A percentile compares a stretch with the other conserved stretches of the same genome.
phyloP scores from a whole-genome alignment of 1,140 invertebrate genomes.

The Gryon sp. region DNA sequence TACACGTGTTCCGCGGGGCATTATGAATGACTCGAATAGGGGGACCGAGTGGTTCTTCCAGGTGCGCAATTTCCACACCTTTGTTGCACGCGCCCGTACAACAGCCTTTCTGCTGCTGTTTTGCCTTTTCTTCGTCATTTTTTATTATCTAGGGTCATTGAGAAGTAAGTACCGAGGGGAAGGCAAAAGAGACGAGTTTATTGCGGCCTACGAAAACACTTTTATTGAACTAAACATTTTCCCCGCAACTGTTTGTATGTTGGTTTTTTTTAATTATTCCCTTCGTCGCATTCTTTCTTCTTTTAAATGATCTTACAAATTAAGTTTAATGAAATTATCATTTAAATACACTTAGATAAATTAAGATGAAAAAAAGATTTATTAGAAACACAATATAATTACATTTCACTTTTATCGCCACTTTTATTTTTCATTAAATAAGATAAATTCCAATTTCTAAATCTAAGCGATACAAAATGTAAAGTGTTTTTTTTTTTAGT shows the following conservation, averaged over 20 bases:
- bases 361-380: too few relatives aligned
- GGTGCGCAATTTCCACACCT: constrained; percentile 59
- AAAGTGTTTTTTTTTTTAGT: too few relatives aligned
- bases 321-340: too few relatives aligned
- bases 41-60: constrained; percentile 53
- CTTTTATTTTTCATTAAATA: too few relatives aligned
- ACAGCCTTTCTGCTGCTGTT: constrained; percentile 48
- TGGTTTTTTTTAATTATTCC: not conserved
- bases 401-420: too few relatives aligned
- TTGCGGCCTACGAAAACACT: constrained; percentile 35
- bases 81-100: constrained; percentile 32
- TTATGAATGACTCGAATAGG: constrained; percentile 54
- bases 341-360: too few relatives aligned
- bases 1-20: constrained; percentile 42
- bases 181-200: constrained; percentile 37
- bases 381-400: too few relatives aligned
- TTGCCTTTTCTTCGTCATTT: constrained; percentile 56
- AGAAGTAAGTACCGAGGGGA: constrained; percentile 41
- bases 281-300: too few relatives aligned
- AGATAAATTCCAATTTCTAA: too few relatives aligned
- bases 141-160: constrained; percentile 52
- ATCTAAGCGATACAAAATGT: too few relatives aligned
- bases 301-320: too few relatives aligned
- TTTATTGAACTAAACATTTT: constrained; percentile 44
- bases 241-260: not conserved